Percentiles rank a stretch among this genome's conserved stretches.
phyloP scores from a whole-genome alignment of 2,888 invertebrate species.

The Neocrepidodera transversa region DNA sequence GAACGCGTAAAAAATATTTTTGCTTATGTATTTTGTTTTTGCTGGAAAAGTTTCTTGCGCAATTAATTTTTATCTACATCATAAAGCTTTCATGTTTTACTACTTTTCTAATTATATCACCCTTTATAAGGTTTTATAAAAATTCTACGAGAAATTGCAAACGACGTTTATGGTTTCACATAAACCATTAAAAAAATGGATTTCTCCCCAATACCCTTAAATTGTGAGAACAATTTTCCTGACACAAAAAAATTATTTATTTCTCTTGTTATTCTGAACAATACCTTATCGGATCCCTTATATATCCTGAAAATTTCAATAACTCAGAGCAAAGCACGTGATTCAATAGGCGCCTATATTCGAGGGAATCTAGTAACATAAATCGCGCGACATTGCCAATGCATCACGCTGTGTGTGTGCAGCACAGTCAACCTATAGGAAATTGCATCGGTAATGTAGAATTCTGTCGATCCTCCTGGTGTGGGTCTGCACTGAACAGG shows the following conservation, averaged over 20 bases:
- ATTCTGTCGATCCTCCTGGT: slow-evolving; percentile 37
- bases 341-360: slow-evolving; percentile 28
- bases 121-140: no score
- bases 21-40: no score
- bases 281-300: slow-evolving; percentile 22
- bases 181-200: background rate
- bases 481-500: slow-evolving; percentile 40
- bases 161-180: background rate
- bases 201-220: background rate
- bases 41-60: no score
- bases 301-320: slow-evolving; percentile 29
- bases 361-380: slow-evolving; percentile 26
- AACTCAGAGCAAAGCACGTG: slow-evolving; percentile 27
- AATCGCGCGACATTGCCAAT: slow-evolving; percentile 37
- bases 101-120: no score
- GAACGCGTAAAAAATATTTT: no score
- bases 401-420: slow-evolving; percentile 37
- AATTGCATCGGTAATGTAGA: slow-evolving; percentile 50
- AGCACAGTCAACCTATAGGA: slow-evolving; percentile 38
- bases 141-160: background rate
- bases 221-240: slow-evolving; percentile 3
- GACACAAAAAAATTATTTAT: background rate
- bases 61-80: no score
- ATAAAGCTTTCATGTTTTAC: no score
- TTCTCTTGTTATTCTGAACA: slow-evolving; percentile 15